Base-by-base conservation (phyloP, 2,113 vertebrate genomes). In the Oncorhynchus nerka region DNA sequence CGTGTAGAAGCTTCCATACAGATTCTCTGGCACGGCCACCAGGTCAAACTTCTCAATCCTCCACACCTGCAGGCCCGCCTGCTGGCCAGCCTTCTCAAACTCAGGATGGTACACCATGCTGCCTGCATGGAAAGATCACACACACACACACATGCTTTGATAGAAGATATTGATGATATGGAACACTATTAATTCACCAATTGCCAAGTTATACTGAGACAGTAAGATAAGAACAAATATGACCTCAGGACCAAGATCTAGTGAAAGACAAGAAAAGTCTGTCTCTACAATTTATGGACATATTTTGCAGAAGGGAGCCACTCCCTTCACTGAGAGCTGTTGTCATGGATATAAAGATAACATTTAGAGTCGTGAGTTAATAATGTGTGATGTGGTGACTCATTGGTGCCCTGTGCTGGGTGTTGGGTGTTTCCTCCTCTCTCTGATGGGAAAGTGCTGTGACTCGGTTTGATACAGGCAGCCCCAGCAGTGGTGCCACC, bases 11-110 rank as follows among this genome's bases (percentile, higher is more conserved):
- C 96, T 95, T 61, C 98, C 98, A 0, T 97, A 93, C 3, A 97
- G 93, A 71, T 96, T 97, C 83, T 93, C 86, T 0, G 98, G 98
- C 79, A 99, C 97, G 0, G 96, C 93, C 0, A 98, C 98, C 89
- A 99, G 89, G 90, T 99, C 94, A 11, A 99, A 97, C 81, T 96
- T 97, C 90, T 99, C 98, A 1, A 99, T 91, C 57, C 98, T 94
- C 98, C 98, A 99, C 77, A 99, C 94, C 93, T 99, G 97, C 59
- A 99, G 96, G 73, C 98, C 98, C 0, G 96, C 90, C 16, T 94
- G 88, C 89, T 95, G 92, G 57, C 97, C 98, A 0, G 97, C 97
- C 81, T 92, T 94, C 39, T 95, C 83, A 70, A 99, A 99, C 91
- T 99, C 96, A 0, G 96, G 90, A 89, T 99, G 97, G 0, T 95